Evolutionary conservation across 1,140 invertebrate genomes (phyloP).

Genomic region (Drosophila novamexicana): DNA sequence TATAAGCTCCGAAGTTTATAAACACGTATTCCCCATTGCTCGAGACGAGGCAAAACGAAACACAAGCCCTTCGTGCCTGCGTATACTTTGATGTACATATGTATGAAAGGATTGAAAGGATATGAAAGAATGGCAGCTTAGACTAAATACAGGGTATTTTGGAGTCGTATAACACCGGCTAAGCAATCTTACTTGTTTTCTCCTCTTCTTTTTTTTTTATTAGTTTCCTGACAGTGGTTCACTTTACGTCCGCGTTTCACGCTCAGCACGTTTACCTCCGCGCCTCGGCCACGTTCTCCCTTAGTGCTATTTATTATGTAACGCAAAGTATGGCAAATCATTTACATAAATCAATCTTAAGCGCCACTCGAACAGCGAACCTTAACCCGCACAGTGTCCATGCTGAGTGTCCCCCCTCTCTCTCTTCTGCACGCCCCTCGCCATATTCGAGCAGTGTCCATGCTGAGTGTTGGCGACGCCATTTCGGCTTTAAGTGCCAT

Average conservation of each 20-base stretch:
- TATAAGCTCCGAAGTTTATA: too few species aligned
- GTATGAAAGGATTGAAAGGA: too few species aligned
- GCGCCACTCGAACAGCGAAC: constrained; percentile 40
- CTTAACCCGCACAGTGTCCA: constrained; percentile 30
- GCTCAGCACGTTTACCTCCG: constrained; percentile 20
- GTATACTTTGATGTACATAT: too few species aligned
- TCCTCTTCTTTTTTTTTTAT: constrained; percentile 51
- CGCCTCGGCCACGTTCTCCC: constrained; percentile 12
- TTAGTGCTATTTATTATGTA: constrained; percentile 73
- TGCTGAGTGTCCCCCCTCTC: constrained; percentile 3
- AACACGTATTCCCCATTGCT: too few species aligned
- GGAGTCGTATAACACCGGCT: background rate
- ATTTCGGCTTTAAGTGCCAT: constrained; percentile 45
- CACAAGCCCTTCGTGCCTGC: too few species aligned
- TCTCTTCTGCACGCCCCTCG: background rate
- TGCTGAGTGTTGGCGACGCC: constrained; percentile 32
- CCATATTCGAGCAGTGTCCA: constrained; percentile 15
- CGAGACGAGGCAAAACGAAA: too few species aligned
- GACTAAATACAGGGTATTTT: too few species aligned
- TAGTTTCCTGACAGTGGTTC: constrained; percentile 64
- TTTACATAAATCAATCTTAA: constrained; percentile 79
- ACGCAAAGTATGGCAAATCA: constrained; percentile 78
- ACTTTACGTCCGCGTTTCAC: constrained; percentile 55
- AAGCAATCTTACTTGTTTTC: background rate
- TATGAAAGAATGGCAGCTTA: too few species aligned